These are phyloP conservation scores for Sclerurus mexicanus DNA, from an alignment of 2,113 vertebrate species.

Conservation along the genomic window DNA sequence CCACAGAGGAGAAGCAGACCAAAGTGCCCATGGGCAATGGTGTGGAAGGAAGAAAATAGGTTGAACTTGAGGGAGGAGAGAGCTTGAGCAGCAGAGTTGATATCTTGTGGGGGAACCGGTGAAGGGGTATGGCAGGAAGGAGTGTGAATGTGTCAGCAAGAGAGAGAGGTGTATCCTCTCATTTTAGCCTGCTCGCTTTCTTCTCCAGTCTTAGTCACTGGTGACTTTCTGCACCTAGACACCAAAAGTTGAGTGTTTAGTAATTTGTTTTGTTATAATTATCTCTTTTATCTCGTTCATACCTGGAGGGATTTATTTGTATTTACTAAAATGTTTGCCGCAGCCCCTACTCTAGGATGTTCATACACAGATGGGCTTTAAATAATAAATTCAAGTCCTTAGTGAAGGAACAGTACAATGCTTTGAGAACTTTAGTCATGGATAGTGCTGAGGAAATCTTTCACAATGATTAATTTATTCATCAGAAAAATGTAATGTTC, in stretches of 20 bases:
- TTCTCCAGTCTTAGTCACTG: neutral
- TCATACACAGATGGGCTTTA: neutral
- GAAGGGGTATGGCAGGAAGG: neutral
- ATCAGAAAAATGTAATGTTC: neutral
- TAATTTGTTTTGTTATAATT: neutral
- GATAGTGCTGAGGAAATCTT: conserved; percentile 39
- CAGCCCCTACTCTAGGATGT: neutral
- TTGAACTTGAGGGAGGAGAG: neutral
- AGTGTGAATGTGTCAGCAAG: neutral
- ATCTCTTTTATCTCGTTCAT: neutral
- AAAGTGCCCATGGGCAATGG: accelerated
- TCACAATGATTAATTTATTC: conserved; percentile 49
- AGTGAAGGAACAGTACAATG: neutral
- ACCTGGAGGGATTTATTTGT: neutral
- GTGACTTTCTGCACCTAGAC: neutral
- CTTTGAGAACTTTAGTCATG: conserved; percentile 15
- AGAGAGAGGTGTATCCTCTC: neutral
- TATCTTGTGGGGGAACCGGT: neutral
- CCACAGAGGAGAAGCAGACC: neutral
- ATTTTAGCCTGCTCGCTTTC: neutral
- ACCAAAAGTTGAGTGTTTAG: neutral
- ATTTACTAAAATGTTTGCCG: neutral
- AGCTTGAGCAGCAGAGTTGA: neutral
- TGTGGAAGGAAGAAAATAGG: neutral
- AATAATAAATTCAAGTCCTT: neutral